A percentile compares a stretch with the other conserved stretches of the same genome.
These are phyloP conservation scores for Condylostylus longicornis DNA, from an alignment of 1,140 invertebrate genomes.

Conservation along the genomic window DNA sequence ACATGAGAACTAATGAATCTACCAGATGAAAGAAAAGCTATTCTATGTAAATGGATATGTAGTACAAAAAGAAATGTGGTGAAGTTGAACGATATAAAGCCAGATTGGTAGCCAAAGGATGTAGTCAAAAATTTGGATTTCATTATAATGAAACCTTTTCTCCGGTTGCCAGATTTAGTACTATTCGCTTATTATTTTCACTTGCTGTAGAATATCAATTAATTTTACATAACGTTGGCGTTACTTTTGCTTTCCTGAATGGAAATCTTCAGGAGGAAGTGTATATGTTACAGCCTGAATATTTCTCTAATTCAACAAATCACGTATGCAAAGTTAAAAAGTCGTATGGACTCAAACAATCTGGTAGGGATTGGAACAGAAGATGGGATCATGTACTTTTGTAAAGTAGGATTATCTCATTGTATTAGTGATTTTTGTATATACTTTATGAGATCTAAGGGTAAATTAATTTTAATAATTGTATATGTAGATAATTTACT, in stretches of 20 bases:
- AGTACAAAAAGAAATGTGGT: slow-evolving; percentile 21
- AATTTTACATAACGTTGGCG: slow-evolving; percentile 5
- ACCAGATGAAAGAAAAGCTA: slow-evolving; percentile 15
- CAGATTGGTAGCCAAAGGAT: slow-evolving; percentile 27
- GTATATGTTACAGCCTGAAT: slow-evolving; percentile 4
- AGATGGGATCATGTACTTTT: slow-evolving; percentile 16
- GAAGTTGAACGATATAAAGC: slow-evolving; percentile 26
- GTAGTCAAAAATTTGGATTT: slow-evolving; percentile 15
- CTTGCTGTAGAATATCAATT: slow-evolving; percentile 9
- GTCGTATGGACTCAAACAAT: slow-evolving; percentile 9
- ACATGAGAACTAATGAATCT: slow-evolving; percentile 18
- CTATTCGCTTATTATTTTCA: slow-evolving; percentile 18
- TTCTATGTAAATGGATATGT: slow-evolving; percentile 30
- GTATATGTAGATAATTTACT: slow-evolving; percentile 21
- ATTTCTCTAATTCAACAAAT: not conserved
- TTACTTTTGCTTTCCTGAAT: slow-evolving; percentile 5
- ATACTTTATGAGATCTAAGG: slow-evolving; percentile 12
- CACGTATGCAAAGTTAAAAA: no score
- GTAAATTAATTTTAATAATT: slow-evolving; percentile 3
- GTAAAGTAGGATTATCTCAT: slow-evolving; percentile 14
- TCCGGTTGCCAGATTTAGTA: slow-evolving; percentile 16
- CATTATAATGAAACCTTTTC: slow-evolving; percentile 28
- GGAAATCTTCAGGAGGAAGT: slow-evolving; percentile 2
- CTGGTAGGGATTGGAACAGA: slow-evolving; percentile 17
- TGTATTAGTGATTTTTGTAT: slow-evolving; percentile 23